phyloP scores from a whole-genome alignment of 2,888 invertebrate species.

The Oscheius sp. region DNA sequence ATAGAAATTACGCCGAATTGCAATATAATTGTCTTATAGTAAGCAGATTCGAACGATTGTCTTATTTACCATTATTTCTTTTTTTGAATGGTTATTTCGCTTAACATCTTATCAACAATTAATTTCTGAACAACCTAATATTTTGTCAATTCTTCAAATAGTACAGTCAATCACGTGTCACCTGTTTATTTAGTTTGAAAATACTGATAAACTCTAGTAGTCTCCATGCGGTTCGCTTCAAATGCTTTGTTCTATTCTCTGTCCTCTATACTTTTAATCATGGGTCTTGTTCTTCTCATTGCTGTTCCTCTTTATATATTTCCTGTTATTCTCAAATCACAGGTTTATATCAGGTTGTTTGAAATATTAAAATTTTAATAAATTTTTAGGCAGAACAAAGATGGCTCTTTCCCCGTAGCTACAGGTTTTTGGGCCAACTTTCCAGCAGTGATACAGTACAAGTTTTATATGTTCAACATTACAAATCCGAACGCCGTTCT shows the following conservation, averaged over 20 bases:
- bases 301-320: neutral
- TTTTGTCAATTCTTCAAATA: too few species aligned
- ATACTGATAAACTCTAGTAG: neutral
- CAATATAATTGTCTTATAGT: too few species aligned
- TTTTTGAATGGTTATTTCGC: too few species aligned
- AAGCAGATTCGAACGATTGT: too few species aligned
- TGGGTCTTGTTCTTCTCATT: neutral
- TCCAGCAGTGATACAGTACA: neutral
- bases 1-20: too few species aligned
- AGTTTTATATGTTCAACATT: neutral
- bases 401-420: neutral
- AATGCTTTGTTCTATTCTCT: neutral
- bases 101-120: too few species aligned
- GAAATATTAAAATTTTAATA: neutral
- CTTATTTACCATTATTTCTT: too few species aligned
- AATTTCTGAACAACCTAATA: too few species aligned
- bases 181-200: neutral
- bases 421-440: neutral
- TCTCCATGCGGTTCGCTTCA: neutral
- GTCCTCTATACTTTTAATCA: neutral
- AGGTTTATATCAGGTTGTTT: neutral
- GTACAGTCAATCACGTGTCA: too few species aligned
- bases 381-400: neutral
- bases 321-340: neutral
- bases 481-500: neutral